Percentiles rank a stretch among this genome's conserved stretches.
These are phyloP conservation scores for Melitaea athalia DNA, from an alignment of 2,888 invertebrate genomes.

Conservation along the genomic window DNA sequence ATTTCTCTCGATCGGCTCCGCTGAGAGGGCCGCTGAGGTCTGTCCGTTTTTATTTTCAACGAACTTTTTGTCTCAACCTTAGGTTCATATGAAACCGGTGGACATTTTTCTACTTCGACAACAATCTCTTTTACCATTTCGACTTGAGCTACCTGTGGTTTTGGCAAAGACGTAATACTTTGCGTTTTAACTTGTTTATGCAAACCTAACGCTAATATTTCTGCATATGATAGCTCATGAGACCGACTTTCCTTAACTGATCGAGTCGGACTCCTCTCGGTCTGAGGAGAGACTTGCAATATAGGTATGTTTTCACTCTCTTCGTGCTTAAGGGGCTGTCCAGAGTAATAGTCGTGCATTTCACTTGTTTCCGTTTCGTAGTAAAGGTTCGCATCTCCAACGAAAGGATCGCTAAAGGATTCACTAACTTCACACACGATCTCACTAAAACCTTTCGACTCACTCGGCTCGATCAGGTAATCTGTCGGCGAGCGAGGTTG, in stretches of 20 bases:
- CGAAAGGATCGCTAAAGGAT: conserved; percentile 56
- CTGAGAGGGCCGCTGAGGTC: conserved; percentile 48
- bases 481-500: conserved; percentile 52
- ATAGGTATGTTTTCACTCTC: conserved; percentile 44
- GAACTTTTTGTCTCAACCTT: conserved; percentile 43
- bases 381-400: conserved; percentile 52
- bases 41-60: conserved; percentile 44
- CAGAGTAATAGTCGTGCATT: conserved; percentile 43
- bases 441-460: conserved; percentile 53
- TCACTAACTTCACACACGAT: conserved; percentile 64
- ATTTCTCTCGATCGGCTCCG: conserved; percentile 71
- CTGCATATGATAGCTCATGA: conserved; percentile 87
- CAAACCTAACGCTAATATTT: conserved; percentile 86
- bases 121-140: conserved; percentile 66
- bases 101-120: conserved; percentile 59
- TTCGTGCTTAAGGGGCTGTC: conserved; percentile 45
- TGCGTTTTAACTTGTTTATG: conserved; percentile 59
- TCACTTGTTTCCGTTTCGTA: conserved; percentile 45
- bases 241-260: conserved; percentile 54
- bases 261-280: conserved; percentile 33
- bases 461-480: conserved; percentile 49
- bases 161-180: conserved; percentile 58
- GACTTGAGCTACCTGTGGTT: conserved; percentile 69
- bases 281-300: conserved; percentile 28
- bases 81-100: conserved; percentile 50